Evolutionary conservation across 2,113 vertebrate genomes (phyloP).

Genomic region (Lycaon pictus): DNA sequence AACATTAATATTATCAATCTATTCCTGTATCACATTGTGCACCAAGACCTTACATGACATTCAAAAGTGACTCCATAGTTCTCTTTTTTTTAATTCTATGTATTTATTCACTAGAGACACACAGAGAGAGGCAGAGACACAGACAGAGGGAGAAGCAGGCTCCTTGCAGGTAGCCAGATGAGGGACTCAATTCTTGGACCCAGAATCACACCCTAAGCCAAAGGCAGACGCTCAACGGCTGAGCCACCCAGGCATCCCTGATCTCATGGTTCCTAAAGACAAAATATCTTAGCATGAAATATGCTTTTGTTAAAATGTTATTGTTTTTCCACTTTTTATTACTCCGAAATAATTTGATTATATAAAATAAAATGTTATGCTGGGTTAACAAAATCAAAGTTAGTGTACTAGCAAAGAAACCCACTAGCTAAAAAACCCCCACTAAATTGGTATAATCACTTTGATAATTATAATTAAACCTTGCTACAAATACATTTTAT

Average conservation of each 20-base stretch:
- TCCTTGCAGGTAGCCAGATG: too few relatives aligned
- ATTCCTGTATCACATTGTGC: background rate
- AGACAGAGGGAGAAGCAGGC: too few relatives aligned
- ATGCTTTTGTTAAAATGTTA: background rate
- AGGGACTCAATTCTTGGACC: too few relatives aligned
- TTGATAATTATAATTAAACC: slow-evolving; percentile 43
- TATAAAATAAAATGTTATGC: background rate
- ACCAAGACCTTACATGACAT: background rate
- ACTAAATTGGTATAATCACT: background rate
- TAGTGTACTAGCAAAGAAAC: background rate
- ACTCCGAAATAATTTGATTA: background rate
- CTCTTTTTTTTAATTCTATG: background rate
- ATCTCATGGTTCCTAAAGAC: background rate
- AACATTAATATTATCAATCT: background rate
- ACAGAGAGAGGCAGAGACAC: too few relatives aligned
- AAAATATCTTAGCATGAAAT: background rate
- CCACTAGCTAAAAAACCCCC: background rate
- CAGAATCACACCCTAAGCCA: too few relatives aligned
- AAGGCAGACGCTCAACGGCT: too few relatives aligned
- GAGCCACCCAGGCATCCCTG: too few relatives aligned
- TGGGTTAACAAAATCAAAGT: background rate
- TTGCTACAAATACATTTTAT: background rate
- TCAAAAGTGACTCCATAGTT: background rate
- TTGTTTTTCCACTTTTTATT: background rate
- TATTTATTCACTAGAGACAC: too few relatives aligned